Conservation (phyloP, 1,140 invertebrate genomes). For the Metaphire vulgaris region DNA sequence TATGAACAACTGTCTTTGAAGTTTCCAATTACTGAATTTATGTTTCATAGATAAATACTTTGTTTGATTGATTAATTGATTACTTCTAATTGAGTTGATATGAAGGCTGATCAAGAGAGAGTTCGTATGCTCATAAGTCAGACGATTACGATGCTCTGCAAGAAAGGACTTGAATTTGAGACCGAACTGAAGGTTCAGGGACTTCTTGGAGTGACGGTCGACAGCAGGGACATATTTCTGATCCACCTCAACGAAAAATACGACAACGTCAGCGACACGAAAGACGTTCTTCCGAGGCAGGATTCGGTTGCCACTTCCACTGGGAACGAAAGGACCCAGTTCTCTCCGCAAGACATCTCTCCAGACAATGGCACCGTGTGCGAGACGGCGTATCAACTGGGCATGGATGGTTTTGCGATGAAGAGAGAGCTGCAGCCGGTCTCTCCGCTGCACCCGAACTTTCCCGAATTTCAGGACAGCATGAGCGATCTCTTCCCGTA, state of each 20-base stretch:
- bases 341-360: not conserved
- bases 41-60: too few species aligned
- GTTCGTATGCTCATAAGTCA: not conserved
- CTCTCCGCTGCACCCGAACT: not conserved
- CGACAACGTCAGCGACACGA: not conserved
- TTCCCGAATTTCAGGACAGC: not conserved
- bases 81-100: too few species aligned
- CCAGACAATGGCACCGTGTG: not conserved
- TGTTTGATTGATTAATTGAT: too few species aligned
- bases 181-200: not conserved
- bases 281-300: not conserved
- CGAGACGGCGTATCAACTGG: too few species aligned
- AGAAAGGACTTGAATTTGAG: not conserved
- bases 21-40: too few species aligned
- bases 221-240: not conserved
- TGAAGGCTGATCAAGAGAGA: not conserved
- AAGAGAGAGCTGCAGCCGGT: not conserved
- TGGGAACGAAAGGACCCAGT: not conserved
- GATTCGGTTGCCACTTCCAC: not conserved
- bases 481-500: not conserved
- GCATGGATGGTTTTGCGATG: not conserved
- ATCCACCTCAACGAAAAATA: not conserved
- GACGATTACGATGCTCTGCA: not conserved
- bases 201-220: not conserved
- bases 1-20: too few species aligned